Conservation (phyloP, 2,888 invertebrate genomes). For the Zeuzera pyrina region DNA sequence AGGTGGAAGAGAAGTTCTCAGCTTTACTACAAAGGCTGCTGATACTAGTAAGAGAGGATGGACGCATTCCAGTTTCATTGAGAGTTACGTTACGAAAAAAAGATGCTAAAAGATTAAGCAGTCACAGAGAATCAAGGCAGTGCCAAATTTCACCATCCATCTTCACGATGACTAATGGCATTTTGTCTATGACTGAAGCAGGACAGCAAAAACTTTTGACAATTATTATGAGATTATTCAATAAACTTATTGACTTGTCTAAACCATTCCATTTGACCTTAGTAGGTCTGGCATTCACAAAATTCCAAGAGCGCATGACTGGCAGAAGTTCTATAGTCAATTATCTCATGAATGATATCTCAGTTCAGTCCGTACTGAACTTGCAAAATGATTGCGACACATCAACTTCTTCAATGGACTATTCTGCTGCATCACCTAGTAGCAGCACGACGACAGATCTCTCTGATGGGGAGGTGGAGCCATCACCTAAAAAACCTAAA, state of each 20-base stretch:
- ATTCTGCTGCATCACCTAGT: slow-evolving; percentile 59
- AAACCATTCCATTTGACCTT: slow-evolving; percentile 86
- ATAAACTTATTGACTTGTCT: slow-evolving; percentile 79
- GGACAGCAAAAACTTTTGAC: slow-evolving; percentile 78
- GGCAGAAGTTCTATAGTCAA: slow-evolving; percentile 82
- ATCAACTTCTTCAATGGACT: slow-evolving; percentile 60
- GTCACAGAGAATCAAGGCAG: slow-evolving; percentile 83
- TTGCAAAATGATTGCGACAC: slow-evolving; percentile 73
- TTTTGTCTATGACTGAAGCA: slow-evolving; percentile 59
- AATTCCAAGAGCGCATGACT: slow-evolving; percentile 81
- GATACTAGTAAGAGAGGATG: slow-evolving; percentile 82
- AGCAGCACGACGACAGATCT: slow-evolving; percentile 73
- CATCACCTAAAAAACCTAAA: slow-evolving; percentile 82
- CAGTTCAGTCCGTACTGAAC: slow-evolving; percentile 83
- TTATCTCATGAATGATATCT: slow-evolving; percentile 83
- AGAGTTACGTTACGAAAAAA: slow-evolving; percentile 83
- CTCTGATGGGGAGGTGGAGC: slow-evolving; percentile 80
- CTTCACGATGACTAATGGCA: slow-evolving; percentile 67
- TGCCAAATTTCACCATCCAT: slow-evolving; percentile 80
- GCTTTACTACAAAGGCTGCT: slow-evolving; percentile 79
- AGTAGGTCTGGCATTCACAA: slow-evolving; percentile 86
- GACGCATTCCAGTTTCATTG: slow-evolving; percentile 82
- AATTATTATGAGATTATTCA: slow-evolving; percentile 82
- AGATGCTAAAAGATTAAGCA: slow-evolving; percentile 76
- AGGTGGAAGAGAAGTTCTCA: slow-evolving; percentile 81